Evolutionary conservation across 2,797 vertebrate genomes (phyloP), one percentile per base, ranked within the genome.

Genomic region (Oryzias sinensis): DNA sequence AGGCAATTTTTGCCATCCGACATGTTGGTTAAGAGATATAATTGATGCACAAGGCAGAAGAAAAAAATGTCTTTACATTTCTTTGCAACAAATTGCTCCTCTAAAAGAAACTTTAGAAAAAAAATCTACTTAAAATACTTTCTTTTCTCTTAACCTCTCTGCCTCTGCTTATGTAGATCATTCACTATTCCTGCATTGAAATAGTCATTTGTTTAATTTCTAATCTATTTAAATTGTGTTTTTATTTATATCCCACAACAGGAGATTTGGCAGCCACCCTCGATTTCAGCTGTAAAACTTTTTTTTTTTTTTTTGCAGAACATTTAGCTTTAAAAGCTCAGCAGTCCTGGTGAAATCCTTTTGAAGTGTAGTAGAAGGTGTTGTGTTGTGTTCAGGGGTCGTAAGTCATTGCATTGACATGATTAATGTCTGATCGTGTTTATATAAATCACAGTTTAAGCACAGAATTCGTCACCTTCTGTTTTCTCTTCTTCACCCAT

Each of bases 361-460:
- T 77, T 70, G 65, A 72, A 75, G 62, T 58, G 62, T 53, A 54
- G 49, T 43, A 43, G 53, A 51, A 53, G 60, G 49, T 70, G 14
- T 54, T n/a, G 41, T 42, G 56, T 52, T 68, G 44, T 27, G 4
- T 43, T 14, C 62, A 9, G 63, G 53, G 82, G 80, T 87, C 81
- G 83, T 71, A 80, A 71, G 84, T 87, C 83, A 79, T 75, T 69
- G 56, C 68, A 27, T 16, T 41, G 68, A 83, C 80, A 80, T 83
- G 87, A 89, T 85, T 61, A 80, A 87, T 87, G 71, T 62, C n/a
- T 60, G 53, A 82, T 85, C 67, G 64, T 76, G 69, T 87, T 83
- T 76, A 55, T 80, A 89, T 88, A 79, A 84, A 89, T 87, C 87
- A 82, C 42, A 6, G 43, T 82, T 77, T 84, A 74, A 84, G 76